A percentile compares a stretch with the other conserved stretches of the same genome.
phyloP scores from a whole-genome alignment of 2,888 invertebrate species.

The Cryptophagus acutangulus region DNA sequence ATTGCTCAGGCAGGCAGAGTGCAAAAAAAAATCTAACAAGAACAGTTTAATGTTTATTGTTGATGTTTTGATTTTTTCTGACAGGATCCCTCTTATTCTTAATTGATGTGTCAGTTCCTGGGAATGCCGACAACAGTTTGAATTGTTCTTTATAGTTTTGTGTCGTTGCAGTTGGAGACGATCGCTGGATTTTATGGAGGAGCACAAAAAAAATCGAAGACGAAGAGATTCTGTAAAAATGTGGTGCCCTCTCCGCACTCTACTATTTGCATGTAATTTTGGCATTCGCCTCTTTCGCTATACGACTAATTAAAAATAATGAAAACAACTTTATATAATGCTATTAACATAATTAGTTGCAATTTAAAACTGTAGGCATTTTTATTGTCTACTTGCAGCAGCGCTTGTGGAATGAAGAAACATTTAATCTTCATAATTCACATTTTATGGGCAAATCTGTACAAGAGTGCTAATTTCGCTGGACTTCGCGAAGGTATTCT shows the following conservation, averaged over 20 bases:
- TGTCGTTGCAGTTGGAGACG: conserved; percentile 22
- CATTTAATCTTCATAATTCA: conserved; percentile 1
- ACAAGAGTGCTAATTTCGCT: too few species aligned
- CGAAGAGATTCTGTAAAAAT: conserved; percentile 12
- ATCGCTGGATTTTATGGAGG: conserved; percentile 17
- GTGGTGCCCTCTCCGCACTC: conserved; percentile 1
- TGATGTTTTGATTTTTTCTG: conserved; percentile 44
- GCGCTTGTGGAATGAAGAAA: conserved; percentile 2
- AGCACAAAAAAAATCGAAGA: conserved; percentile 1
- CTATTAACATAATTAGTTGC: conserved; percentile 28
- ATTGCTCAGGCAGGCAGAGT: conserved; percentile 32
- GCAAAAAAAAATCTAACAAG: conserved; percentile 34
- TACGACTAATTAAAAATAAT: conserved; percentile 24
- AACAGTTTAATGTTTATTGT: conserved; percentile 40
- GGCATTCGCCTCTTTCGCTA: conserved; percentile 13
- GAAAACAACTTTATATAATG: conserved; percentile 29
- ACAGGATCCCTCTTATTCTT: conserved; percentile 33
- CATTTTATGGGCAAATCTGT: too few species aligned
- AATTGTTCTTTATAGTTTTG: conserved; percentile 37
- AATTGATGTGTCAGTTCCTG: conserved; percentile 45
- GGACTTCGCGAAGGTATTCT: too few species aligned
- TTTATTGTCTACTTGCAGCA: too few species aligned
- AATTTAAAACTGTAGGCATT: conserved; percentile 20
- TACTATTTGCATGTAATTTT: conserved; percentile 25
- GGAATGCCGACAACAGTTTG: conserved; percentile 41